Evolutionary conservation across 2,113 vertebrate species (phyloP), one percentile per base, ranked within the genome.

Genomic region (Cyphomyrus plagiostoma): DNA sequence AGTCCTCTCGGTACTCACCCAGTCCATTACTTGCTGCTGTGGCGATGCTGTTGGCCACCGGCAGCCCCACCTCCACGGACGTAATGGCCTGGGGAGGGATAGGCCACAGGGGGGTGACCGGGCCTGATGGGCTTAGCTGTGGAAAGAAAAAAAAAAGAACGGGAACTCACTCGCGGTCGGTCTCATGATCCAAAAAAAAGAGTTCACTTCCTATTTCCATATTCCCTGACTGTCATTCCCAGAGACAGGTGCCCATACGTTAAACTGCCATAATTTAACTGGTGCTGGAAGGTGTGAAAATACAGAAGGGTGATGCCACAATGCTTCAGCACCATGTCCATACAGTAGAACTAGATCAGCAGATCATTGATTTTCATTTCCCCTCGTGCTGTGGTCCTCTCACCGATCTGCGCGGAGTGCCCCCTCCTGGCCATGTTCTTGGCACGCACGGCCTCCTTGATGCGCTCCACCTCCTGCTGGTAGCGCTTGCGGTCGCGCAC

Each of bases 381-480:
- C 39, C 8, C 46, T 6, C 30, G 50, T 15, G 17, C 23, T 4
- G 4, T 1, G 9, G 17, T 4, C 6, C 49, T 58, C 97, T 87
- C 93, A 99, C 98, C 97, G 0, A 99, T 99, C 91, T 98, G 98
- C 66, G 98, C 97, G 0, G 97, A 96, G 92, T 96, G 97, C 0
- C 97, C 97, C 92, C 97, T 95, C 93, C 97, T 94, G 88, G 97
- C 96, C 96, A 98, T 97, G 95, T 97, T 98, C 93, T 98, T 98
- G 93, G 97, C 96, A n/a, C 98, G 94, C 77, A 99, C 97, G 0
- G 97, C 97, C 93, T 99, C 98, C 91, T 99, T 99, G 92, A 99
- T 99, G 92, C 97, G 98, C 91, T 99, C 98, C 45, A 99, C 98
- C 92, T 99, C 98, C 94, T 97, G 97, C 96, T 98, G 98, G 95